A percentile compares a stretch with the other conserved stretches of the same genome.
Evolutionary conservation across 2,888 invertebrate genomes (phyloP).

Genomic region (Lithophane semibrunnea): DNA sequence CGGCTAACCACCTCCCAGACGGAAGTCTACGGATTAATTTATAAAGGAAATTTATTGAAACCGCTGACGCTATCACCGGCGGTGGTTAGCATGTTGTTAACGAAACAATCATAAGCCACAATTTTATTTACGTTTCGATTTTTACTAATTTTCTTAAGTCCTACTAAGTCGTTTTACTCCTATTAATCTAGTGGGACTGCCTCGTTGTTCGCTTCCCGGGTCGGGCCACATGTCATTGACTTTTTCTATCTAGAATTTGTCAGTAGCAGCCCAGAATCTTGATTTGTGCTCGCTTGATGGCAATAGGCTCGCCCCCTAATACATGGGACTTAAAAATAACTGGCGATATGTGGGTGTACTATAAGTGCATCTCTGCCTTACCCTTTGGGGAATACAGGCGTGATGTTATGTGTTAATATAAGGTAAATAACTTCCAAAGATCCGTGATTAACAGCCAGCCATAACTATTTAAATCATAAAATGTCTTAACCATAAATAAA

Average conservation of each 20-base stretch:
- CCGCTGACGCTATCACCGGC: conserved; percentile 57
- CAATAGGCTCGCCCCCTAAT: too few relatives aligned
- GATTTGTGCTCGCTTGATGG: too few relatives aligned
- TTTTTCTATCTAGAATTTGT: too few relatives aligned
- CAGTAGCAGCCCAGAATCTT: too few relatives aligned
- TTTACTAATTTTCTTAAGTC: conserved; percentile 6
- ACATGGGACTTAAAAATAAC: too few relatives aligned
- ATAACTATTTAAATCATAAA: conserved; percentile 38
- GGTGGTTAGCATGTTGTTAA: conserved; percentile 54
- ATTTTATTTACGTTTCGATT: conserved; percentile 53
- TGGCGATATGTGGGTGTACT: too few relatives aligned
- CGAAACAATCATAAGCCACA: conserved; percentile 65
- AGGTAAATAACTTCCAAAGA: background rate
- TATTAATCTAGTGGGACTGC: background rate
- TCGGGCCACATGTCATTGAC: too few relatives aligned
- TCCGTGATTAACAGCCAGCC: conserved; percentile 5
- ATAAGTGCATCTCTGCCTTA: too few relatives aligned
- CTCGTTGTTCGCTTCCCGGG: too few relatives aligned
- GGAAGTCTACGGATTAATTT: conserved; percentile 63
- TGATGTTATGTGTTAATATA: background rate
- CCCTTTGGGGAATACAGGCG: too few relatives aligned
- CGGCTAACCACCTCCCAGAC: conserved; percentile 60
- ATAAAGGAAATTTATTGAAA: conserved; percentile 66
- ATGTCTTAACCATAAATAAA: conserved; percentile 49
- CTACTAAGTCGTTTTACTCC: background rate